Evolutionary conservation across 2,797 vertebrate genomes (phyloP), one percentile per base, ranked within the genome.

Genomic region (Corythornis leucogaster): DNA sequence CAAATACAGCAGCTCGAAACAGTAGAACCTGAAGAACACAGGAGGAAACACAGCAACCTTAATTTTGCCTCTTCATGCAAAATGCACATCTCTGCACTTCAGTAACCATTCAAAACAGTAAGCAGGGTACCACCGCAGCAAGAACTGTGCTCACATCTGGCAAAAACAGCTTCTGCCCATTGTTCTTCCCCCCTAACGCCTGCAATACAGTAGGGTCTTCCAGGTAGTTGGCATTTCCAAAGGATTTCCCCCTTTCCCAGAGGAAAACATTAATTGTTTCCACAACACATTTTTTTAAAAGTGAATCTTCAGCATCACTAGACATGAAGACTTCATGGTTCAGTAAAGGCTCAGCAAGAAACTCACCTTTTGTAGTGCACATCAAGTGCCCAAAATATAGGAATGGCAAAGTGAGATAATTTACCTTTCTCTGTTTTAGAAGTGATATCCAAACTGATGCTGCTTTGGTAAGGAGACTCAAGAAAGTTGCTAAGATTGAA

Each of bases 21-120:
- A 93, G 76, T 54, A 79, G 69, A 94, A 80, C 48, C 73, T 67
- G 43, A 92, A 95, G 59, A 89, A 93, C 48, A 46, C 8, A 78
- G 40, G 62, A 87, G 24, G 79, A 94, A 96, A 89, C 85, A 25
- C 19, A 87, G 31, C 54, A 75, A 38, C 43, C 40, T 53, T 76
- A 55, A n/a, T 81, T 91, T 89, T 85, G 73, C 55, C 13, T 51
- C 20, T 33, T 75, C 55, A 80, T 75, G 78, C 80, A 93, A 91
- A 92, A 78, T 46, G 38, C 30, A 59, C 31, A 2, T 16, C 88
- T 88, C 78, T 5, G 42, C 81, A 90, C 43, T 91, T 79, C 19
- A 85, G 71, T 68, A 92, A 90, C 85, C 90, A 57, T n/a, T 20
- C 53, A 62, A 51, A 83, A 89, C 61, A 70, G 57, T 61, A 85